phyloP scores from a whole-genome alignment of 2,888 invertebrate species.

The Hemistola chrysoprasaria region DNA sequence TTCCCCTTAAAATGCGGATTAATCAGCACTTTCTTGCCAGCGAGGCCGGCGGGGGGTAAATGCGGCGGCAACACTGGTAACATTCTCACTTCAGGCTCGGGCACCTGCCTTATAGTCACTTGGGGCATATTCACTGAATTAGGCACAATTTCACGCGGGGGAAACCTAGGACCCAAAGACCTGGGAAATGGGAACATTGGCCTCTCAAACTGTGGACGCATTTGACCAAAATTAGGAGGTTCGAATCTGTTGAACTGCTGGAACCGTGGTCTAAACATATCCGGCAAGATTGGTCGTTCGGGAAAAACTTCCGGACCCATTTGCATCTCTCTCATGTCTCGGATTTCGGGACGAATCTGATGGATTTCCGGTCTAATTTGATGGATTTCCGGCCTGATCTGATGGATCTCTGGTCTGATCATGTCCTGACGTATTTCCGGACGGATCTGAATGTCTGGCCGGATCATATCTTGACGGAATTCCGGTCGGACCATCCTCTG shows the following conservation, averaged over 20 bases:
- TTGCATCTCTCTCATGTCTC: too few relatives aligned
- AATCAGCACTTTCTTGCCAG: conserved; percentile 84
- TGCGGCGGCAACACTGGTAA: conserved; percentile 58
- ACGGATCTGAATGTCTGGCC: conserved; percentile 39
- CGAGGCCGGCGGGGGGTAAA: conserved; percentile 58
- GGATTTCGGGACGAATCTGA: conserved; percentile 11
- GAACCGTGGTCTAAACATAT: conserved; percentile 22
- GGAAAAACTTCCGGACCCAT: conserved; percentile 20
- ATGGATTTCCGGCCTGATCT: conserved; percentile 19
- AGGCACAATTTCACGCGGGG: conserved; percentile 44
- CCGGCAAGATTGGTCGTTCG: conserved; percentile 37
- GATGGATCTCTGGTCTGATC: neutral
- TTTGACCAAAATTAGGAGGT: conserved; percentile 24
- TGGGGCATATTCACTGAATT: conserved; percentile 54
- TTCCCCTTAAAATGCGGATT: conserved; percentile 86
- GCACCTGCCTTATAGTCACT: conserved; percentile 58
- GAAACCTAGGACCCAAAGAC: too few relatives aligned
- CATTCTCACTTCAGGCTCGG: conserved; percentile 67
- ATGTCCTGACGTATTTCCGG: conserved; percentile 48
- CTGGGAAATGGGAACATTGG: conserved; percentile 30
- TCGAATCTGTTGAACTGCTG: conserved; percentile 35
- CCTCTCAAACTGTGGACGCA: conserved; percentile 26
- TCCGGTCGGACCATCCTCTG: too few relatives aligned
- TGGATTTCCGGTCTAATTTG: conserved; percentile 24
- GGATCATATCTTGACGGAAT: conserved; percentile 26